Conservation (phyloP, 2,797 vertebrate genomes). For the Mormyrops boulengeri region DNA sequence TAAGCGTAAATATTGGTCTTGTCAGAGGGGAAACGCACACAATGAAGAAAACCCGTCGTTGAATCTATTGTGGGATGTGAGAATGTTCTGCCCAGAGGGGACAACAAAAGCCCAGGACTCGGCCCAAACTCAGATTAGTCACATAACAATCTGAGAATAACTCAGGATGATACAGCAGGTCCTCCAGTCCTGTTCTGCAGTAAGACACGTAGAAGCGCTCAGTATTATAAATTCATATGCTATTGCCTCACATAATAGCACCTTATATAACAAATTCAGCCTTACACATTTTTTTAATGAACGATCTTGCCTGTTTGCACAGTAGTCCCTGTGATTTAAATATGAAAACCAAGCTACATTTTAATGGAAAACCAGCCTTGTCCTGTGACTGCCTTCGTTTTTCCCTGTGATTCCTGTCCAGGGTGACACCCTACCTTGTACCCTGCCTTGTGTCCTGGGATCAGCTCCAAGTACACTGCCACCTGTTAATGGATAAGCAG, state of each 20-base stretch:
- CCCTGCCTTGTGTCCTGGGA: neutral
- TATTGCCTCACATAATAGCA: neutral
- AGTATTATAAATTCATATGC: neutral
- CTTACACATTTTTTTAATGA: neutral
- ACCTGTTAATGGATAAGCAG: neutral
- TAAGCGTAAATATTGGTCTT: neutral
- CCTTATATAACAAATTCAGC: conserved; percentile 2
- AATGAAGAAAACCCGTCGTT: neutral
- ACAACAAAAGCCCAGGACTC: neutral
- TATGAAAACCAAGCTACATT: neutral
- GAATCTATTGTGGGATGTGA: neutral
- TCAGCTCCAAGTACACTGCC: neutral
- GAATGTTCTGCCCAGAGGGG: neutral
- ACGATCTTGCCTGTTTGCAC: neutral
- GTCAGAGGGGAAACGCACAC: neutral
- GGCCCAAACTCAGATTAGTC: conserved; percentile 1
- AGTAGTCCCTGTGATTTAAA: neutral
- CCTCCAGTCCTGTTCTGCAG: neutral
- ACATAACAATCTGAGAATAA: conserved; percentile 5
- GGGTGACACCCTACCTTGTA: neutral
- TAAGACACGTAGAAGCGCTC: neutral
- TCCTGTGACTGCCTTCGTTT: neutral
- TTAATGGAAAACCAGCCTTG: neutral
- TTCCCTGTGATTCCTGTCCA: neutral
- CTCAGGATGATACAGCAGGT: neutral